A percentile compares a stretch with the other conserved stretches of the same genome.
Conservation (phyloP, 2,113 vertebrate species). For the Athene noctua region DNA sequence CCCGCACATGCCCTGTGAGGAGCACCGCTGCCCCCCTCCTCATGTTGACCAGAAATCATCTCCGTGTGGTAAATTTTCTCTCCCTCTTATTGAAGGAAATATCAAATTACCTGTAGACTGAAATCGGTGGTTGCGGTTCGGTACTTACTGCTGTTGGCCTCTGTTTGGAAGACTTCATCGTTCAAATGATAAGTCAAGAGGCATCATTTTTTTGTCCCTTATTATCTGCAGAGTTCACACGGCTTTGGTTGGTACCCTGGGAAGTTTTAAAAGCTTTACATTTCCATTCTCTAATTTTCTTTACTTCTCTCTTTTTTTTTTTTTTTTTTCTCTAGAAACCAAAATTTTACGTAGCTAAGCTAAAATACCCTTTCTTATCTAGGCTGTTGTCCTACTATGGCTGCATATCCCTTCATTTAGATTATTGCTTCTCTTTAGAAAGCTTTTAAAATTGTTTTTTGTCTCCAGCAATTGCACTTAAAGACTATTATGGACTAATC, state of each 20-base stretch:
- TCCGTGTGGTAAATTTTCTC: fast-evolving
- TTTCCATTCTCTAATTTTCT: not conserved
- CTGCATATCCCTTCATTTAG: not conserved
- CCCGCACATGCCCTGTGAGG: not conserved
- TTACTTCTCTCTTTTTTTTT: not conserved
- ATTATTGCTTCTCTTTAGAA: not conserved
- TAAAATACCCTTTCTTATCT: not conserved
- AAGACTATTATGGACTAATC: not conserved
- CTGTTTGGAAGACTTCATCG: not conserved
- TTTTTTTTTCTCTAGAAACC: not conserved
- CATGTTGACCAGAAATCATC: not conserved
- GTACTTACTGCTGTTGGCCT: not conserved
- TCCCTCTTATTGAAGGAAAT: not conserved
- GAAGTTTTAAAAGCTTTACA: not conserved
- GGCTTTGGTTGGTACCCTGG: too few relatives aligned
- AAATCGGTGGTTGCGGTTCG: not conserved
- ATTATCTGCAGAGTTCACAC: not conserved
- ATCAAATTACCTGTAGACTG: not conserved
- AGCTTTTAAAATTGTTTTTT: not conserved
- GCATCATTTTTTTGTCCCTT: not conserved
- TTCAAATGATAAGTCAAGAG: not conserved
- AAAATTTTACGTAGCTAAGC: not conserved
- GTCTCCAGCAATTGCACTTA: not conserved
- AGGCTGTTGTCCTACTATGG: not conserved
- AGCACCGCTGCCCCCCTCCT: too few relatives aligned